Percentiles rank a stretch among this genome's conserved stretches.
phyloP scores from a whole-genome alignment of 2,113 vertebrate species.

The Addax nasomaculatus region DNA sequence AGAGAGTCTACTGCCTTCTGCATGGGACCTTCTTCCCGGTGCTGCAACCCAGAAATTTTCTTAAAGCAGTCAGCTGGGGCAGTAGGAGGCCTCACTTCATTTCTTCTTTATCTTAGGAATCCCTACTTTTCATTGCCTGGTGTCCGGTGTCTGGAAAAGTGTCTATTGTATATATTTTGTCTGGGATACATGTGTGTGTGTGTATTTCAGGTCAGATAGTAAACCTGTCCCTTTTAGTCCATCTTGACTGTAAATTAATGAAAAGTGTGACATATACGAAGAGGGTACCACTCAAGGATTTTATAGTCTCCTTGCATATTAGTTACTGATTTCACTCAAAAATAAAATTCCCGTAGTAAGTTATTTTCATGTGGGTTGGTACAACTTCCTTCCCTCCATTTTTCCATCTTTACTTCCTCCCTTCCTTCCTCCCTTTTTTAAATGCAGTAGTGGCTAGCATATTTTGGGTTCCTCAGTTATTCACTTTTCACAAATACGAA shows the following conservation, averaged over 20 bases:
- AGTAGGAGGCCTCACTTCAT: not conserved
- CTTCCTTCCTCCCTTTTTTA: not conserved
- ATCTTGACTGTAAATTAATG: not conserved
- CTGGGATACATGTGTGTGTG: not conserved
- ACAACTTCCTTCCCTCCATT: not conserved
- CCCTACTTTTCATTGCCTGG: not conserved
- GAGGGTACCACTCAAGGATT: not conserved
- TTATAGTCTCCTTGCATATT: not conserved
- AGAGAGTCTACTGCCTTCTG: not conserved
- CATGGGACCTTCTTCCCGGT: not conserved
- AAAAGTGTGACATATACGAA: not conserved
- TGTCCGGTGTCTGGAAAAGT: not conserved
- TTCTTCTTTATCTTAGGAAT: not conserved
- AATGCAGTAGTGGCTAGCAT: not conserved
- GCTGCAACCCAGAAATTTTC: not conserved
- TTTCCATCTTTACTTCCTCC: not conserved
- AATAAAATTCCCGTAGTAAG: not conserved
- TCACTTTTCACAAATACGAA: not conserved
- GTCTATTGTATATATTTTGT: not conserved
- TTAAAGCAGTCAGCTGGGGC: not conserved
- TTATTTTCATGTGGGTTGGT: not conserved
- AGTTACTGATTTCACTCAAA: not conserved
- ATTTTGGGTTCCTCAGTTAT: not conserved
- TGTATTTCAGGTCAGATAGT: not conserved
- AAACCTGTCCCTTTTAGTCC: not conserved